Evolutionary conservation across 2,113 vertebrate species (phyloP).

Genomic region (Pachyramphus minor): DNA sequence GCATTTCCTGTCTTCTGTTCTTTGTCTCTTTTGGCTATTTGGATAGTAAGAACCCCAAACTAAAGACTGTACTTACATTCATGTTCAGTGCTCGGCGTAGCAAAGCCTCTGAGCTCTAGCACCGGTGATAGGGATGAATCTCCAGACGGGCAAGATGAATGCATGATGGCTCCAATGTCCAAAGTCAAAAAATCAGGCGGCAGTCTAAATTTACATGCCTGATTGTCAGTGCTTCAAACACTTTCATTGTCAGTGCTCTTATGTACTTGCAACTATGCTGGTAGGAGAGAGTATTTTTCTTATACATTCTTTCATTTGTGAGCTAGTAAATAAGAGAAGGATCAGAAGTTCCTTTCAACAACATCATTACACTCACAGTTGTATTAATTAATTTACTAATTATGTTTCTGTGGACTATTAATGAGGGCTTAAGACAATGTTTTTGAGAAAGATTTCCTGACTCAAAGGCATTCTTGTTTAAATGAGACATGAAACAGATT

Average conservation of each 20-base stretch:
- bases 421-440: background rate
- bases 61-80: background rate
- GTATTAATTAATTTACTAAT: background rate
- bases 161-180: background rate
- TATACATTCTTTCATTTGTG: background rate
- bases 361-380: background rate
- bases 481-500: background rate
- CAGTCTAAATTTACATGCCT: background rate
- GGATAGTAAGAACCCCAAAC: background rate
- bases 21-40: background rate
- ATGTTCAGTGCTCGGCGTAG: background rate
- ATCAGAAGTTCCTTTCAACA: background rate
- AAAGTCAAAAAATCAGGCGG: background rate
- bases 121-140: fast-evolving
- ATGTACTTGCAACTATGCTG: background rate
- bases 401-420: background rate
- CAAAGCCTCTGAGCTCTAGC: background rate
- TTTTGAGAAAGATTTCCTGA: background rate
- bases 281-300: background rate
- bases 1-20: background rate
- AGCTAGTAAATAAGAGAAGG: background rate
- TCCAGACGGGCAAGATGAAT: background rate
- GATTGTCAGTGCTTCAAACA: background rate
- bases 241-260: background rate
- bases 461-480: background rate